Evolutionary conservation across 2,797 vertebrate genomes (phyloP), one percentile per base, ranked within the genome.

Genomic region (Trichosurus vulpecula): DNA sequence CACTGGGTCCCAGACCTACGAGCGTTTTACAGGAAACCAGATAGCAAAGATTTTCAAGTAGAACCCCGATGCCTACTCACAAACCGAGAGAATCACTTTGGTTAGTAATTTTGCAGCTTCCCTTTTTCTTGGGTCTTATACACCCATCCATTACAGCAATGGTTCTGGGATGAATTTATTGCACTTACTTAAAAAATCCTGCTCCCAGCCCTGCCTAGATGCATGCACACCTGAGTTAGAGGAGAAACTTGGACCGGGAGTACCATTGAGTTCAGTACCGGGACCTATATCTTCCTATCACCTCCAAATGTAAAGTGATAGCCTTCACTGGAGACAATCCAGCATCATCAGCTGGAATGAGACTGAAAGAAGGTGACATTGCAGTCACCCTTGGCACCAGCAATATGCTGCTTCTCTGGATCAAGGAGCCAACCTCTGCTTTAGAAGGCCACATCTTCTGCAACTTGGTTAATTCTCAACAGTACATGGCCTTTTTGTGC

Each of bases 151-250:
- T 99, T 99, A 98, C 98, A 99, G 99, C 6, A 99, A 99, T 0
- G 99, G 99, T 61, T 99, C 99, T 51, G 99, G 99, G 87, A 99
- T 99, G 99, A 99, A 99, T 96, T 98, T 99, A 98, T 95, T 99
- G 98, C 98, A 99, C 92, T 99, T 99, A 96, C 98, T 98, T 95
- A 98, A 98, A 90, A 99, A 99, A 92, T 93, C n/a, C 4, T 99
- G 99, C 99, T 99, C 99, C 31, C 94, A 95, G 19, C 13, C 97
- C 90, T 99, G 99, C 96, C 98, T 99, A 93, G 96, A 98, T 3
- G 99, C 99, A 58, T 99, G 99, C 1, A 99, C 99, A 8, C 99
- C 99, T 47, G 94, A 94, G 8, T 98, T 99, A 93, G 98, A 98
- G 91, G 98, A 97, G n/a, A 99, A 98, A 92, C 98, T 99, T 0